Evolutionary conservation across 2,888 invertebrate genomes (phyloP), one percentile per base, ranked within the genome.

Genomic region (Caradrina clavipalpis): DNA sequence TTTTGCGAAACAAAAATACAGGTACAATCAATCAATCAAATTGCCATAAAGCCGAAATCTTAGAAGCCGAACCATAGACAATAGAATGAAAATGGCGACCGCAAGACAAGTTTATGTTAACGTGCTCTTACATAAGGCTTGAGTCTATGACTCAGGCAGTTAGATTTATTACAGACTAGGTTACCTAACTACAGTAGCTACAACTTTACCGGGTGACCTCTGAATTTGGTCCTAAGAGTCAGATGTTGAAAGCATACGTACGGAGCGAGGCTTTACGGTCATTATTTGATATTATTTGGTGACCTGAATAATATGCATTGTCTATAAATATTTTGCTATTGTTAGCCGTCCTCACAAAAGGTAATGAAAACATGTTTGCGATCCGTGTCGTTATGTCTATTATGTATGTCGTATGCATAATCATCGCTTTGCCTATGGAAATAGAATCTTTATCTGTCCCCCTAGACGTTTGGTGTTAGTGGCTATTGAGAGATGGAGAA

Each of bases 61-160:
- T 26, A 47, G 7, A 39, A 21, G 22, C 19, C 13, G 19, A 55
- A 51, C 13, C 31, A 26, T 26, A 73, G 42, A 76, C 78, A 78
- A 76, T 73, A 57, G 51, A 67, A 59, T 21, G 47, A 68, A 76
- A 76, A 59, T 50, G 35, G 59, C 53, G 2, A 15, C 45, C 17
- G 45, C 10, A 4, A 1, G n/a, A 59, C 22, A 62, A 62, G 22
- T 60, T 60, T 64, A 59, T 49, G 55, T 15, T 69, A 39, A 50
- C 45, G 39, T 51, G n/a, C 35, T 50, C 15, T 76, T 78, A 76
- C 45, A 73, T 78, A 78, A 76, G 21, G 21, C 21, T 15, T 22
- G 8, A 19, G 21, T 72, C 21, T 49, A 49, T 75, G 73, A 73
- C 45, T 68, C 73, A 73, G 15, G 19, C 59, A 39, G 17, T 19